A percentile compares a stretch with the other conserved stretches of the same genome.
Conservation (phyloP, 2,797 vertebrate genomes). For the Myotis planiceps region DNA sequence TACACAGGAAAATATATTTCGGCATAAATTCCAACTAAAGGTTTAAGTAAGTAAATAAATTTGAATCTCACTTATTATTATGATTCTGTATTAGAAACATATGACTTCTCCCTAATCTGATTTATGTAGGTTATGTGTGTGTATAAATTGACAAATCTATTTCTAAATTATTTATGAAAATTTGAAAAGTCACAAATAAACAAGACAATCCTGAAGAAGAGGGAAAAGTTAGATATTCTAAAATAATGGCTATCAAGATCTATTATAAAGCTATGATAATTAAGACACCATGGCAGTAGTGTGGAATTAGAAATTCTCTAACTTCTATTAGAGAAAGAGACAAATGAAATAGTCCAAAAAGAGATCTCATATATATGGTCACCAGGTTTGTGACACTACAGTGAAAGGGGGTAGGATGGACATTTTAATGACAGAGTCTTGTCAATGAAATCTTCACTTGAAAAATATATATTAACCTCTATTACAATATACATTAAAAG, state of each 20-base stretch:
- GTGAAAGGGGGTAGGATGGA: background rate
- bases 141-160: background rate
- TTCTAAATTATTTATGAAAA: background rate
- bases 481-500: background rate
- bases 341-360: background rate
- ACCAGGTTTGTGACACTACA: background rate
- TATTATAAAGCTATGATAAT: background rate
- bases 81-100: background rate
- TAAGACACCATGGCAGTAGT: background rate
- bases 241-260: background rate
- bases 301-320: background rate
- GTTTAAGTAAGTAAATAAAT: background rate
- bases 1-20: background rate
- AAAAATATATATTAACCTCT: background rate
- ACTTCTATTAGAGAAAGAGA: background rate
- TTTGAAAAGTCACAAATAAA: background rate
- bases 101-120: background rate
- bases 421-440: background rate
- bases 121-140: background rate
- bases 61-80: background rate
- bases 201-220: background rate
- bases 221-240: background rate
- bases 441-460: background rate
- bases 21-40: background rate
- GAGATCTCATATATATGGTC: background rate